Evolutionary conservation across 2,113 vertebrate species (phyloP).

Genomic region (Hypomesus transpacificus): DNA sequence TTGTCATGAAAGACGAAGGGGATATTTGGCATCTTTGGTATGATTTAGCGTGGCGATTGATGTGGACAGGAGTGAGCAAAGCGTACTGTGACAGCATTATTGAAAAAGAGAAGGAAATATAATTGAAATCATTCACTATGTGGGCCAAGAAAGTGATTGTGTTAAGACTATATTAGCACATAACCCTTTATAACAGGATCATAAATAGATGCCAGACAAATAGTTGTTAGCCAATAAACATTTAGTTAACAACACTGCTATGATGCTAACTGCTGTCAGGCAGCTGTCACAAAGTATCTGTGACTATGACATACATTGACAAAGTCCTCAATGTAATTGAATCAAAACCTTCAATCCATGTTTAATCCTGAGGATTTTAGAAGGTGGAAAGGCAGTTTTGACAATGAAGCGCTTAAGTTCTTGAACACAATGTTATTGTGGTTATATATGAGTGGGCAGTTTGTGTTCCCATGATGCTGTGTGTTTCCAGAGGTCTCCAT

Average conservation of each 20-base stretch:
- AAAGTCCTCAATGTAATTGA: background rate
- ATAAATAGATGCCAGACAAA: too few relatives aligned
- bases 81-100: too few relatives aligned
- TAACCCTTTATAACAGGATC: too few relatives aligned
- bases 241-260: background rate
- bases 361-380: conserved; percentile 37
- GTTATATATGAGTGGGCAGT: background rate
- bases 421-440: background rate
- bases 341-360: conserved; percentile 10
- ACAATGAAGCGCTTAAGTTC: background rate
- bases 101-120: too few relatives aligned
- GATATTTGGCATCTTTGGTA: background rate
- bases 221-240: too few relatives aligned
- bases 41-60: too few relatives aligned
- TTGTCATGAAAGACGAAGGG: background rate
- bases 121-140: too few relatives aligned
- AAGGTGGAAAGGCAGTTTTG: background rate
- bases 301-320: background rate
- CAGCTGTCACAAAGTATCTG: background rate
- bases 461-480: background rate
- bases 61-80: too few relatives aligned
- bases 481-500: conserved; percentile 3
- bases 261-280: background rate
- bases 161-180: too few relatives aligned
- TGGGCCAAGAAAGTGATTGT: too few relatives aligned